Conservation (phyloP, 2,797 vertebrate species). For the Australoheros facetus region DNA sequence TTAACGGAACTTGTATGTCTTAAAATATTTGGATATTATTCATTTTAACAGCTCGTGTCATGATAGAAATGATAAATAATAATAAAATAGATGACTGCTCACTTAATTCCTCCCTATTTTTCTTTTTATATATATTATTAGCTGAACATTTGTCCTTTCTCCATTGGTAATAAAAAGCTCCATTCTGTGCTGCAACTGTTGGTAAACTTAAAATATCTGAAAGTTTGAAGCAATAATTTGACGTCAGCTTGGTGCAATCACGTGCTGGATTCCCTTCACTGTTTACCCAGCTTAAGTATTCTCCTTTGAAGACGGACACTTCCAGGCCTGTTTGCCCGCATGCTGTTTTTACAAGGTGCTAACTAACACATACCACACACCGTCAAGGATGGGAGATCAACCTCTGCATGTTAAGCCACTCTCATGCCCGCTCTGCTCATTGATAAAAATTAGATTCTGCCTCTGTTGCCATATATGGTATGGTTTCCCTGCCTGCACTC, state of each 20-base stretch:
- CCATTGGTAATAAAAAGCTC: background rate
- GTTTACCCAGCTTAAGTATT: slow-evolving; percentile 50
- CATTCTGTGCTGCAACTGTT: background rate
- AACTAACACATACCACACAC: slow-evolving; percentile 39
- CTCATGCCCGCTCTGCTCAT: slow-evolving; percentile 81
- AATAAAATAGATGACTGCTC: background rate
- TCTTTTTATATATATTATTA: background rate
- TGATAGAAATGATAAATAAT: background rate
- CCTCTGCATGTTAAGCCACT: slow-evolving; percentile 64
- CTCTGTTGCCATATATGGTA: slow-evolving; percentile 98
- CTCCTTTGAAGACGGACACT: slow-evolving; percentile 50
- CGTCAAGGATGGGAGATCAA: slow-evolving; percentile 59
- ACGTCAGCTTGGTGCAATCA: slow-evolving; percentile 34
- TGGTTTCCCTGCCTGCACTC: slow-evolving; percentile 87
- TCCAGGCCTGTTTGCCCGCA: slow-evolving; percentile 21
- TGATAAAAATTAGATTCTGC: slow-evolving; percentile 95
- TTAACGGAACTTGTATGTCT: background rate
- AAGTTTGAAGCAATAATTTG: slow-evolving; percentile 20
- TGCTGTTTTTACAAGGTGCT: slow-evolving; percentile 46
- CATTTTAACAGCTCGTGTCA: background rate
- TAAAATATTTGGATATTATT: background rate
- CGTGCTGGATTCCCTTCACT: slow-evolving; percentile 36
- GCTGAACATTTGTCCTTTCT: background rate
- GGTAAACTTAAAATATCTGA: background rate
- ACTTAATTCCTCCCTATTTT: background rate